Percentiles rank a stretch among this genome's conserved stretches.
Evolutionary conservation across 2,888 invertebrate genomes (phyloP).

Genomic region (Cecidostiba fungosa): DNA sequence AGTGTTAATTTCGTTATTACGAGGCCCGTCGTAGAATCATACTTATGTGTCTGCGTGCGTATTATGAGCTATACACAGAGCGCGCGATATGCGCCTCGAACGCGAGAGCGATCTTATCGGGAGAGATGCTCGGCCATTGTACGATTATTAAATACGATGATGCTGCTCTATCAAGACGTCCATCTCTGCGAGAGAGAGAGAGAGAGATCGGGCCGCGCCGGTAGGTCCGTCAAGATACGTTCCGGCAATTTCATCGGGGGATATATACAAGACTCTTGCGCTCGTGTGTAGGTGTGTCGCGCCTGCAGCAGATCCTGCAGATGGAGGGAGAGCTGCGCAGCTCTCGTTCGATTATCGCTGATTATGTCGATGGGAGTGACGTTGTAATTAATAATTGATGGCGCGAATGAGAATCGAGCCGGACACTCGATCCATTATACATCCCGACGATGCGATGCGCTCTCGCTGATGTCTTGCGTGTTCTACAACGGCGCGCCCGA

Average conservation of each 20-base stretch:
- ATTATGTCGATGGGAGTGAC: constrained; percentile 35
- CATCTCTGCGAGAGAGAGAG: constrained; percentile 49
- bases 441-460: too few relatives aligned
- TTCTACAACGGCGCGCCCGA: too few relatives aligned
- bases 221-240: constrained; percentile 61
- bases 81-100: too few relatives aligned
- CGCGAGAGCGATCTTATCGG: constrained; percentile 47
- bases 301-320: too few relatives aligned
- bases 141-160: constrained; percentile 79
- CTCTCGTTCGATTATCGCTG: constrained; percentile 33
- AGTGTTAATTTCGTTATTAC: constrained; percentile 79
- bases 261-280: not conserved
- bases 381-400: constrained; percentile 47
- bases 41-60: not conserved
- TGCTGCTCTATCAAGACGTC: constrained; percentile 76
- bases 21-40: constrained; percentile 26
- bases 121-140: constrained; percentile 71
- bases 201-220: constrained; percentile 56
- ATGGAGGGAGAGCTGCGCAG: too few relatives aligned
- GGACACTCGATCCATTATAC: constrained; percentile 8
- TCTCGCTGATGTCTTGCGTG: too few relatives aligned
- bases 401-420: constrained; percentile 19
- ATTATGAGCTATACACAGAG: not conserved
- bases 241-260: constrained; percentile 15
- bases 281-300: constrained; percentile 10